Base-by-base conservation (phyloP, 2,113 vertebrate species). In the Syngnathus floridae region DNA sequence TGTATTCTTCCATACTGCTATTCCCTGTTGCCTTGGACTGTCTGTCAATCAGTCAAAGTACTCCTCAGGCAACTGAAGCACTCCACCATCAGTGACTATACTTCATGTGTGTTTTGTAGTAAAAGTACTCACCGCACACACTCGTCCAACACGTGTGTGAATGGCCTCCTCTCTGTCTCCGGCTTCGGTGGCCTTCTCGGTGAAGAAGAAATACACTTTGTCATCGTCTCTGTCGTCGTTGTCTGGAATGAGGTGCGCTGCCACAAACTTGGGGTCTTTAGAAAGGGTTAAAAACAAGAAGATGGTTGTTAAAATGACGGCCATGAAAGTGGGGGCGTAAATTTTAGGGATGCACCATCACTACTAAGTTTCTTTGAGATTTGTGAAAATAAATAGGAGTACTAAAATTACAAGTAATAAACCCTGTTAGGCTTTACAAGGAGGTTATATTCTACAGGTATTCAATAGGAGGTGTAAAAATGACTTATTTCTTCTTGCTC, bases 201-300 rank as follows among this genome's bases (percentile, higher is more conserved):
- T 96, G 86, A 98, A 98, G 92, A 98, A 98, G 88, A 97, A 98
- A 78, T 98, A 98, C 3, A 95, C 92, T 80, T 98, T 98, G 78
- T 98, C 92, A 0, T 98, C 90, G 38, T 96, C 94, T 7, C 65
- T 86, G 82, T 98, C 95, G 0, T 92, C 81, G 0, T 91, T 95
- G 85, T 98, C 96, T 0, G 95, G 92, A 84, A 98, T 93, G 70
- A 91, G 83, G 82, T 94, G 86, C 0, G 92, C 93, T 10, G 92
- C 91, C 74, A 98, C 86, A 65, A 98, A 98, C 80, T 88, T 91
- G 19, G 96, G 95, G 5, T 95, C 96, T 98, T 72, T 7, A 76
- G 37, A 73, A 31, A 37, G 75, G 19, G 61, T 19, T 37, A 19
- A 38, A 45, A 5, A 13, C 13, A 61, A 45, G 54, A 21, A 35